These are phyloP conservation scores for Andrena camellia DNA, from an alignment of 2,888 invertebrate genomes.

Conservation along the genomic window DNA sequence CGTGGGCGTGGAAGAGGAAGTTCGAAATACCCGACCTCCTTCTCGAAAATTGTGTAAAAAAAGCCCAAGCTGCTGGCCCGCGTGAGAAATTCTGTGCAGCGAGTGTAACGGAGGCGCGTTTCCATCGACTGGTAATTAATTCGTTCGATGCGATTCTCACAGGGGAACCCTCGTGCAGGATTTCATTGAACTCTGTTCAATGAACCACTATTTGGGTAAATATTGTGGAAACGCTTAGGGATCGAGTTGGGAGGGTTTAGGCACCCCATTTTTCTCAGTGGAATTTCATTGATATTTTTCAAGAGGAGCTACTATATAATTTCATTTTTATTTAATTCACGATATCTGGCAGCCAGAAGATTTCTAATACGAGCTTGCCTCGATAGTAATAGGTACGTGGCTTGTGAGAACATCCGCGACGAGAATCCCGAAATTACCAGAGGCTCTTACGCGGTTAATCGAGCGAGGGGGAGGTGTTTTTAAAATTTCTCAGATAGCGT, in stretches of 20 bases:
- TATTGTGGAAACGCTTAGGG: too few species aligned
- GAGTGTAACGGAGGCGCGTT: neutral
- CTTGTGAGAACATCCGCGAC: neutral
- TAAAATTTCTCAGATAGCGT: conserved; percentile 21
- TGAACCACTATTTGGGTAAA: too few species aligned
- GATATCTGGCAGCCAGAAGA: too few species aligned
- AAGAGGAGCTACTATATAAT: too few species aligned
- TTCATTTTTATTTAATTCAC: too few species aligned
- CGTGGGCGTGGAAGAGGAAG: conserved; percentile 62
- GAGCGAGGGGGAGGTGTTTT: neutral
- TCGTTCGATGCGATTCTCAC: neutral
- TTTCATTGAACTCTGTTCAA: too few species aligned
- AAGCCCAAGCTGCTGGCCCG: neutral
- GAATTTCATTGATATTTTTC: too few species aligned
- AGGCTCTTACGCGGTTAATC: neutral
- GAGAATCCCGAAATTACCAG: neutral
- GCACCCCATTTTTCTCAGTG: too few species aligned
- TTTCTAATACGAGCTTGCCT: too few species aligned
- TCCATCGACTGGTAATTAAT: neutral
- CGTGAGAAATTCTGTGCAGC: neutral
- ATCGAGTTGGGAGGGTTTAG: too few species aligned
- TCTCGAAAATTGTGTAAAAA: conserved; percentile 49
- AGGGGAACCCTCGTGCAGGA: too few species aligned
- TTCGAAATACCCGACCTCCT: conserved; percentile 51
- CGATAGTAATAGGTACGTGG: too few species aligned